A percentile compares a stretch with the other conserved stretches of the same genome.
Evolutionary conservation across 2,888 invertebrate species (phyloP).

Genomic region (Philhelius pedissequus): DNA sequence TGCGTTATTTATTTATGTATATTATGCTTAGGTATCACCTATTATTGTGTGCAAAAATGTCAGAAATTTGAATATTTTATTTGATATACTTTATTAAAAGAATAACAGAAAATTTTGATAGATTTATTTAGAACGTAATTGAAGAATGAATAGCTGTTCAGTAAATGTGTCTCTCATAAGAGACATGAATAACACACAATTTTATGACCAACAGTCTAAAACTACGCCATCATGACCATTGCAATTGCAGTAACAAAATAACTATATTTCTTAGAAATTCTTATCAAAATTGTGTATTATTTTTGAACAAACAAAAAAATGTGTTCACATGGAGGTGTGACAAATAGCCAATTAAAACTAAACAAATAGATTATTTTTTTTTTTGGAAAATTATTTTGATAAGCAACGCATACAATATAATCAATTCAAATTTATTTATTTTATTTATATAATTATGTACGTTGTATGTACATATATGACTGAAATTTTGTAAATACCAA

Average conservation of each 20-base stretch:
- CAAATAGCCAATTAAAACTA: slow-evolving; percentile 33
- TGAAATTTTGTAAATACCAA: not conserved
- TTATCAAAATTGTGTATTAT: not conserved
- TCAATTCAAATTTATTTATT: not conserved
- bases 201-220: not conserved
- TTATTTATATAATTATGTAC: too few species aligned
- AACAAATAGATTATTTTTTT: slow-evolving; percentile 20
- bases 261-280: not conserved
- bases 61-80: too few species aligned
- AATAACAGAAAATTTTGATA: too few species aligned
- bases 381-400: slow-evolving; percentile 8
- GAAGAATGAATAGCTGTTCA: too few species aligned
- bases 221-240: not conserved
- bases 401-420: not conserved
- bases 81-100: too few species aligned
- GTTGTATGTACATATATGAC: not conserved
- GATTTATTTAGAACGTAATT: too few species aligned
- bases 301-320: not conserved
- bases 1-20: too few species aligned
- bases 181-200: too few species aligned
- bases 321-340: slow-evolving; percentile 30
- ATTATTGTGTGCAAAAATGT: too few species aligned
- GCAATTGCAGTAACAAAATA: not conserved
- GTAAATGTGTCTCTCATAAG: too few species aligned
- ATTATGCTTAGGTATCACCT: too few species aligned